phyloP scores from a whole-genome alignment of 1,140 invertebrate species.

The Goniozus legneri region DNA sequence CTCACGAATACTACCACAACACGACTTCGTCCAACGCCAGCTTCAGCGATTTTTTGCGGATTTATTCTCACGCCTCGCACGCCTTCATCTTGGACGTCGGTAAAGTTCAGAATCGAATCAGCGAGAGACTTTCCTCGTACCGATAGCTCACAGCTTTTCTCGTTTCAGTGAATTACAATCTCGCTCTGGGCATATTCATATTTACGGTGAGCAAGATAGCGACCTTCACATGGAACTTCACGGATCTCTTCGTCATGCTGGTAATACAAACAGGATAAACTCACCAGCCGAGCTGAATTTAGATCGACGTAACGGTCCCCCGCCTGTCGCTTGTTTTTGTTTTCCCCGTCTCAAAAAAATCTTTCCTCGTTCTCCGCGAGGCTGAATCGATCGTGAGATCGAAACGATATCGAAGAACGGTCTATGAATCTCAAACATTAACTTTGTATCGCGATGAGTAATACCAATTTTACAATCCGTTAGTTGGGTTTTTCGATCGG shows the following conservation, averaged over 20 bases:
- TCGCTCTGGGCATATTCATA: conserved; percentile 40
- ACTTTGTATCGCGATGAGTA: no score
- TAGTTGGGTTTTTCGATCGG: no score
- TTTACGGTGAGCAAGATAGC: conserved; percentile 59
- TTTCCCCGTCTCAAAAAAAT: no score
- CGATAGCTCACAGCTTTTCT: not conserved
- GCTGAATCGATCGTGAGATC: no score
- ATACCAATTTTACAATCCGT: no score
- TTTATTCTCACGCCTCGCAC: conserved; percentile 36
- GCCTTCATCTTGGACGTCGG: conserved; percentile 35
- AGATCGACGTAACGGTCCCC: no score
- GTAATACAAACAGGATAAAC: conserved; percentile 49
- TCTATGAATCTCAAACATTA: no score
- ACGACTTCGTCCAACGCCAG: conserved; percentile 21
- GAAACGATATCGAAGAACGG: no score
- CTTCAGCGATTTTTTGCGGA: conserved; percentile 33
- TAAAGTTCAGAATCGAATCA: conserved; percentile 16
- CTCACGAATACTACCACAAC: conserved; percentile 10
- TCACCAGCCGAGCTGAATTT: no score
- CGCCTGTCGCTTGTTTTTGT: no score
- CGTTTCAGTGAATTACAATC: conserved; percentile 45
- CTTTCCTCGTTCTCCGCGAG: no score
- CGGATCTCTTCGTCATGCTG: conserved; percentile 64
- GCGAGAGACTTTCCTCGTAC: no score
- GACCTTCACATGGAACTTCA: conserved; percentile 68